Base-by-base conservation (phyloP, 2,113 vertebrate genomes). In the Peucedramus taeniatus region DNA sequence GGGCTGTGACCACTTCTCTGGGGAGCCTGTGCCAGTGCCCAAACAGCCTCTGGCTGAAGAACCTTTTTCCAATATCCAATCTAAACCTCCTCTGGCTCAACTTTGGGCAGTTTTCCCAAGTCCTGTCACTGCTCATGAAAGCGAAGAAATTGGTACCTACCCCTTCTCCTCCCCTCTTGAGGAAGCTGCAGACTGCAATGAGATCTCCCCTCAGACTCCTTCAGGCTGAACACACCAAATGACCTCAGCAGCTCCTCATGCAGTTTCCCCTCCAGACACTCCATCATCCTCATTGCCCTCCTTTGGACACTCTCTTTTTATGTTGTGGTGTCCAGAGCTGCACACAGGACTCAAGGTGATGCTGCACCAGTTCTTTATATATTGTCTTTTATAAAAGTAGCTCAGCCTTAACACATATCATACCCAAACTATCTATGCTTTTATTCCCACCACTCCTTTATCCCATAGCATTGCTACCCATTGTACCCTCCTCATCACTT, bases 161-260 rank as follows among this genome's bases (percentile, higher is more conserved):
- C 24, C n/a, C 10, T 47, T 37, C 17, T 35, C 11, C 47, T 24
- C 30, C 9, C 4, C 6, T 69, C 7, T 6, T 0, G 0, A 47
- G 39, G 39, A 61, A 54, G 70, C 2, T 68, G 45, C 2, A 54
- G 33, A 26, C 23, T n/a, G 28, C 47, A 40, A 2, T 40, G 61
- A 27, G 17, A 0, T 76, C 17, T 54, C 30, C 30, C 45, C 17
- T 40, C 24, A 60, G 30, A 61, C 17, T 68, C 30, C 20, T 59
- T 17, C 45, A 75, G 26, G 61, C 17, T 40, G 61, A 54, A 35
- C 21, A 61, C 12, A 61, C 13, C 17, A 18, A 54, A 6, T 15
- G 40, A 40, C 30, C 39, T 45, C 39, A 68, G 31, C n/a, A 13
- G 4, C 20, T 76, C 47, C 54, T 47, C 21, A 35, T 27, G 4